Evolutionary conservation across 2,113 vertebrate species (phyloP), one percentile per base, ranked within the genome.

Genomic region (Dromaius novaehollandiae): DNA sequence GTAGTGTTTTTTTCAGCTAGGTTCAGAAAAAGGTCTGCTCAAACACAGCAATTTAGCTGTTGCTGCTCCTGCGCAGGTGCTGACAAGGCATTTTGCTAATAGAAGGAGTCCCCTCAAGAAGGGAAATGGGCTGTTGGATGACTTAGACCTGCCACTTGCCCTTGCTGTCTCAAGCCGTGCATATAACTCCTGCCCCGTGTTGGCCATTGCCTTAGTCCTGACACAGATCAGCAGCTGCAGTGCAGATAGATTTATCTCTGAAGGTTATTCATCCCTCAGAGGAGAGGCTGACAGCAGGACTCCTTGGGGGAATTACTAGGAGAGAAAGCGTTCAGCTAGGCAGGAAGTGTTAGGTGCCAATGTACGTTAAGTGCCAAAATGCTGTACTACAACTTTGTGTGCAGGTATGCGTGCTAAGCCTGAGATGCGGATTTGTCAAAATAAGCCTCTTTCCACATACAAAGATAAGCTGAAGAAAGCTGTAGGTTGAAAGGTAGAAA

Each of bases 121-220:
- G 56, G 8, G 26, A 81, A 71, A 60, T 74, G 40, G 53, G 40
- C 13, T 66, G 19, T 30, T 42, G 32, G 5, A 2, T 36, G 40
- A 2, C 1, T 83, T 40, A 34, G 15, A 32, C 20, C 20, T 38
- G 32, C 6, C n/a, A 6, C 0, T 0, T 46, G n/a, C 21, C 16
- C 18, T 8, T 2, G 4, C 7, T 65, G 26, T 21, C 32, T 74
- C 16, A 2, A 16, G 36, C 71, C 44, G 9, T 5, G 6, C 0
- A 1, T 48, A 51, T 48, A 48, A 71, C 3, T 18, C 34, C 61
- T 56, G 28, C 14, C 94, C 22, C 21, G 8, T 70, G 25, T 32
- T 51, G 42, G 13, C 8, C 32, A 32, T n/a, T 21, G 5, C n/a
- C 74, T 38, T 75, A 50, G 44, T 44, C 22, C 44, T 71, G 53